Base-by-base conservation (phyloP, 2,797 vertebrate species). In the Percopsis omiscomaycus region DNA sequence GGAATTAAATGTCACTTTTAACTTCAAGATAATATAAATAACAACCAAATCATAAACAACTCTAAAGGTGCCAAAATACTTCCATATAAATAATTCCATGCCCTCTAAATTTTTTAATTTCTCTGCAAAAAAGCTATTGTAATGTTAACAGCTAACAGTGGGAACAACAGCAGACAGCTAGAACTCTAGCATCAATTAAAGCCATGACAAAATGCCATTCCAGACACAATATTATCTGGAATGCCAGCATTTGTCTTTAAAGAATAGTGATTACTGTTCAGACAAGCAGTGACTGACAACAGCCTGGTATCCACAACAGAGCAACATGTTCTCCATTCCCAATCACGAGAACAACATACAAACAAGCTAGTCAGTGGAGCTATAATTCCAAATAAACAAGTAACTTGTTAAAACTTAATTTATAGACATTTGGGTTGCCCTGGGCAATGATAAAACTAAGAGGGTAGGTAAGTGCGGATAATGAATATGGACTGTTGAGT, bases 31-130 rank as follows among this genome's bases (percentile, higher is more conserved):
- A 47, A 12, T 29, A 62, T 74, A 61, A 71, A 70, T 61, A 67
- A 64, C 30, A 61, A 52, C 32, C 45, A 69, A 52, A 64, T 10
- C 27, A 15, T 3, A 6, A 55, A 52, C 45, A 28, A 13, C 13
- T 55, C 45, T 61, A 44, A 61, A 64, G 14, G 70, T 69, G 61
- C 79, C 68, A 54, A 57, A 71, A 48, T 2, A 13, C 3, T 29
- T 28, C 11, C 3, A 27, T 29, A 27, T 53, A 10, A 27, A 4
- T 12, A 52, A 55, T 8, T 47, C 30, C 10, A 51, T 59, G 14
- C 16, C 48, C 15, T 15, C 3, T n/a, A 5, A 46, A n/a, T 65
- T 49, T 54, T 52, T 59, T 3, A 61, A 56, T 62, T 32, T 58
- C 11, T 6, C 28, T 62, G 59, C 52, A 51, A 47, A 3, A 63